These are phyloP conservation scores for Artibeus jamaicensis DNA, from an alignment of 2,797 vertebrate genomes.

Conservation along the genomic window DNA sequence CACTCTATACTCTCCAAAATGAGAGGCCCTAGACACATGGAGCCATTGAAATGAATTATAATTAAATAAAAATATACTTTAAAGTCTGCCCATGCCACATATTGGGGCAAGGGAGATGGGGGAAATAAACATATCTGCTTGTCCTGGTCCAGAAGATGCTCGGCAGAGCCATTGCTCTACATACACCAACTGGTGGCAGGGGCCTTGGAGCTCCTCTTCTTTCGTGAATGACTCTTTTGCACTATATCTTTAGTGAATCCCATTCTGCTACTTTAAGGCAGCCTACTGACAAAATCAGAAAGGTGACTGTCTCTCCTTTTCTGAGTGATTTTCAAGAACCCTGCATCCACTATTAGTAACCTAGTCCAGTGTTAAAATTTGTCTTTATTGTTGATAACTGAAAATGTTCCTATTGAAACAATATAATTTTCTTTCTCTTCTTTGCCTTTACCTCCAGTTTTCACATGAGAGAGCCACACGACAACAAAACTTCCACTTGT, in stretches of 20 bases:
- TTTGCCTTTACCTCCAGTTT: not conserved
- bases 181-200: fast-evolving
- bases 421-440: not conserved
- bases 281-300: not conserved
- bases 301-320: not conserved
- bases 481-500: not conserved
- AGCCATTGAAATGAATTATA: not conserved
- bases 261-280: not conserved
- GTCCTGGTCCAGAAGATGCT: not conserved
- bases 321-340: not conserved
- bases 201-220: not conserved
- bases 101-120: not conserved
- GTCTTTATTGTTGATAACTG: not conserved
- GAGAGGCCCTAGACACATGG: not conserved
- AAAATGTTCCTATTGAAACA: not conserved
- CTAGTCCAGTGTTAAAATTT: not conserved
- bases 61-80: not conserved
- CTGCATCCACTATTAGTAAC: not conserved
- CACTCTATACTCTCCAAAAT: not conserved
- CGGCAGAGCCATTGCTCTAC: too few relatives aligned
- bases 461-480: not conserved
- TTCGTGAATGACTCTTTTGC: not conserved
- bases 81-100: not conserved
- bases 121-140: not conserved
- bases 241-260: not conserved